phyloP scores from a whole-genome alignment of 2,113 vertebrate species.

The Syngnathus scovelli region DNA sequence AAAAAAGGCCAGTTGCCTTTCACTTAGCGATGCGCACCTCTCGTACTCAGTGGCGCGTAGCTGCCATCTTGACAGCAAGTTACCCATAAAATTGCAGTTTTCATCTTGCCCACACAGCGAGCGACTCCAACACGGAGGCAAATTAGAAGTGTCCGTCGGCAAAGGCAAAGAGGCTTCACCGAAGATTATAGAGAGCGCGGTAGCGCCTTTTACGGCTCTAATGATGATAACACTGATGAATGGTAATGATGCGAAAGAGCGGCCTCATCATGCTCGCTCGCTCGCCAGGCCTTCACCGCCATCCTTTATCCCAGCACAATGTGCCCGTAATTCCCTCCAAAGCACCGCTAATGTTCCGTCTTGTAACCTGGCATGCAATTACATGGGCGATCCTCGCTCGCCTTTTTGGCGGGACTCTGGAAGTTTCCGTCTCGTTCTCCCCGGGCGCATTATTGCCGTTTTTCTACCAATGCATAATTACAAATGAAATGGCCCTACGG shows the following conservation, averaged over 20 bases:
- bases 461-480: neutral
- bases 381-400: neutral
- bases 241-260: slow-evolving; percentile 31
- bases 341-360: slow-evolving; percentile 22
- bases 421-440: neutral
- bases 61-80: slow-evolving; percentile 34
- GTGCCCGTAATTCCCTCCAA: slow-evolving; percentile 32
- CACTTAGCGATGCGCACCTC: slow-evolving; percentile 18
- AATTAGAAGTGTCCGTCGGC: slow-evolving; percentile 25
- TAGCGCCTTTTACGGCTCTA: slow-evolving; percentile 21
- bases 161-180: slow-evolving; percentile 7
- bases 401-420: neutral
- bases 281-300: slow-evolving; percentile 9
- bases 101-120: slow-evolving; percentile 25
- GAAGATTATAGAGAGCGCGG: slow-evolving; percentile 7
- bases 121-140: slow-evolving; percentile 32
- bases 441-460: neutral
- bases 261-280: slow-evolving; percentile 17
- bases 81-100: slow-evolving; percentile 55
- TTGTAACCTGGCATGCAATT: neutral
- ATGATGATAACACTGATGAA: slow-evolving; percentile 35
- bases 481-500: neutral
- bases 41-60: slow-evolving; percentile 2
- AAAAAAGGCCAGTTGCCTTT: neutral
- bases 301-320: slow-evolving; percentile 14